phyloP scores from a whole-genome alignment of 2,888 invertebrate species.

The Tipula confusa region DNA sequence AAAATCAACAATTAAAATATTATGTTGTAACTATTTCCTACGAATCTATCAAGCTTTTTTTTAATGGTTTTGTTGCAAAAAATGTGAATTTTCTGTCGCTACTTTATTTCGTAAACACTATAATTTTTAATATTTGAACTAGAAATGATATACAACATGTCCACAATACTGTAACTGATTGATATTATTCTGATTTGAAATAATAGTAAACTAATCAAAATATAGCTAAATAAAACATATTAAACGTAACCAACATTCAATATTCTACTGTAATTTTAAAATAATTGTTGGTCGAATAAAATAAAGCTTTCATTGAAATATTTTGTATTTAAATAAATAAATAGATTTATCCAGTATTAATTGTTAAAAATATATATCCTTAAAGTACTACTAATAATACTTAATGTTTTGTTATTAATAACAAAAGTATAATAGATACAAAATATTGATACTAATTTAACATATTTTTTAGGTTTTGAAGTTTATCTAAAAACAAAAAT shows the following conservation, averaged over 20 bases:
- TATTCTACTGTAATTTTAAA: background rate
- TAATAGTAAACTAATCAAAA: background rate
- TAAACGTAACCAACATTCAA: background rate
- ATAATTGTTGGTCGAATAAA: background rate
- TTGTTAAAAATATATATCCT: background rate
- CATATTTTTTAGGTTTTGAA: conserved; percentile 45
- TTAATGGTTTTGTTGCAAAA: no score
- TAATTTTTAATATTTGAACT: background rate
- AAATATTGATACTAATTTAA: background rate
- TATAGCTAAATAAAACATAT: background rate
- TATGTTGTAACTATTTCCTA: no score
- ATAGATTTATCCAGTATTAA: background rate
- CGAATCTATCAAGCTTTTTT: no score
- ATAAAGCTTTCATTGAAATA: background rate
- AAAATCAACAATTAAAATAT: no score
- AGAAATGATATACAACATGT: background rate
- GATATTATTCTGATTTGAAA: background rate
- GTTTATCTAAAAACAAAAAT: conserved; percentile 47
- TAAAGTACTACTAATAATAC: background rate
- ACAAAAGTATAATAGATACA: background rate
- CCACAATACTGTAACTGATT: background rate
- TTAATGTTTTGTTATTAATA: background rate
- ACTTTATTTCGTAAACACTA: no score
- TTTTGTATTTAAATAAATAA: background rate
- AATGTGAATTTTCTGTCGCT: no score